Evolutionary conservation across 2,113 vertebrate species (phyloP).

Genomic region (Sciurus niger): DNA sequence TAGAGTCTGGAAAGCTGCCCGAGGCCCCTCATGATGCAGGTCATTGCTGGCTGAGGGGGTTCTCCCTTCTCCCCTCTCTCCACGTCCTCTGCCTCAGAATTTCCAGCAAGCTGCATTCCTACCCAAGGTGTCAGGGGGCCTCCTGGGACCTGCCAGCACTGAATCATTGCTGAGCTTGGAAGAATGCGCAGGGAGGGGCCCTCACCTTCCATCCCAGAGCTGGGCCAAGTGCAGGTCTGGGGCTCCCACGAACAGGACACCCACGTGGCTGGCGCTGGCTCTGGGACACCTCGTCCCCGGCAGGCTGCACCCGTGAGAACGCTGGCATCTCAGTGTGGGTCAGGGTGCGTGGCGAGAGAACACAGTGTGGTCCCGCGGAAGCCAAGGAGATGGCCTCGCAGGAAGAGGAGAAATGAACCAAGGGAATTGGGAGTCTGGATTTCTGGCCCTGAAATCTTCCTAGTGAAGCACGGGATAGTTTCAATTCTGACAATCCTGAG

Average conservation of each 20-base stretch:
- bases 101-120: not conserved
- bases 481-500: not conserved
- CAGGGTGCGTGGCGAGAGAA: not conserved
- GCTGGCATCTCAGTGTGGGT: not conserved
- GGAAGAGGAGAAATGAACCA: not conserved
- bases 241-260: not conserved
- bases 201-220: not conserved
- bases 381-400: not conserved
- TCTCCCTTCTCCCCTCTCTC: not conserved
- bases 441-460: not conserved
- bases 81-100: not conserved
- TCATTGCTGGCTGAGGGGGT: not conserved
- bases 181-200: not conserved
- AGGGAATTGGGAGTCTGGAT: not conserved
- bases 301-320: not conserved
- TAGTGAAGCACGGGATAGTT: not conserved
- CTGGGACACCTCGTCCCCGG: not conserved
- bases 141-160: not conserved
- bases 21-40: not conserved
- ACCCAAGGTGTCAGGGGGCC: conserved; percentile 9
- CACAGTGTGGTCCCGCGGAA: not conserved
- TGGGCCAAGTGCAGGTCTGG: not conserved
- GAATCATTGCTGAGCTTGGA: not conserved
- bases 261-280: not conserved
- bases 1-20: not conserved